These are phyloP conservation scores for Gambusia holbrooki DNA, from an alignment of 2,113 vertebrate species.

Conservation along the genomic window DNA sequence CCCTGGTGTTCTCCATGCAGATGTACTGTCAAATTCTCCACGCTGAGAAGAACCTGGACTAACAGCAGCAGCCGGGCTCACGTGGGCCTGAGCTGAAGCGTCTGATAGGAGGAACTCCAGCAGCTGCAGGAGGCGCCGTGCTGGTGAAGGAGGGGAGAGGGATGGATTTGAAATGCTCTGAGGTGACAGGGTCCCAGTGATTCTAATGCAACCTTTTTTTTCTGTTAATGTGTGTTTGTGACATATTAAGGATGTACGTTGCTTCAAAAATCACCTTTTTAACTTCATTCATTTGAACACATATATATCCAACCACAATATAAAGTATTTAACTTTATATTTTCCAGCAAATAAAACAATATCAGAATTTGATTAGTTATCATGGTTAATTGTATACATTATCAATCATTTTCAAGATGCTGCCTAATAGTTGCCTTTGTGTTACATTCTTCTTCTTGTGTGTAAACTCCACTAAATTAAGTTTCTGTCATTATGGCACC, in stretches of 20 bases:
- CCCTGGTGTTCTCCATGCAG: conserved; percentile 84
- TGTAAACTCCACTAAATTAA: too few relatives aligned
- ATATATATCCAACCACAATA: neutral
- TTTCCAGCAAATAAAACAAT: neutral
- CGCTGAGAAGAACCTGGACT: conserved; percentile 83
- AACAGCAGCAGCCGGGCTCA: conserved; percentile 30
- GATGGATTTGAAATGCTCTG: neutral
- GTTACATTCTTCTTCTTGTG: too few relatives aligned
- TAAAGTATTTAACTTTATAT: neutral
- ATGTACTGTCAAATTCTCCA: conserved; percentile 86
- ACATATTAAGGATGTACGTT: too few relatives aligned
- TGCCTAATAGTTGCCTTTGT: too few relatives aligned
- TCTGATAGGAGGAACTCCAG: neutral
- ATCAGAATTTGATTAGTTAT: too few relatives aligned
- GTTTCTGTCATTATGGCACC: too few relatives aligned
- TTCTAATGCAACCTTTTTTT: too few relatives aligned
- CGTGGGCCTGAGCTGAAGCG: neutral
- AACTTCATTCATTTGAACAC: neutral
- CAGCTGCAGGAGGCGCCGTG: neutral
- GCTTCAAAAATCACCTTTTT: neutral
- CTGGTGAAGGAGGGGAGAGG: too few relatives aligned
- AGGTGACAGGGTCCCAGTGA: neutral
- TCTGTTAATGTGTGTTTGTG: too few relatives aligned
- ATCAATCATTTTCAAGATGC: too few relatives aligned
- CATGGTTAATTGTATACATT: too few relatives aligned